Percentiles rank a stretch among this genome's conserved stretches.
Conservation (phyloP, 2,888 invertebrate species). For the Lepidonotus clava region DNA sequence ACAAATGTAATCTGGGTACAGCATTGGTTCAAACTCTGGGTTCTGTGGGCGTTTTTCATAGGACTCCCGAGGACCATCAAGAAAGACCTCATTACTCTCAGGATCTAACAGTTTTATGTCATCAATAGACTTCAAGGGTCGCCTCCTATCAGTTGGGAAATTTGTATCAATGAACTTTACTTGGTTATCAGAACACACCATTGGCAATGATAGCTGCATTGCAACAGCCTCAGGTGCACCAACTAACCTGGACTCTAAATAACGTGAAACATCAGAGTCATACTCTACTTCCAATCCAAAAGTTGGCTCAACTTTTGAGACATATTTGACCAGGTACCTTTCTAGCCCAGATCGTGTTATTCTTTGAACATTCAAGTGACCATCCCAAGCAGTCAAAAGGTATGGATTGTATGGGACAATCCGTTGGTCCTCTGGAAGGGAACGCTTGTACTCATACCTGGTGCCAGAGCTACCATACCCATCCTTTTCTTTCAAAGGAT, state of each 20-base stretch:
- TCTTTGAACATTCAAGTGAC: not conserved
- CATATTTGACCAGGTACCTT: slow-evolving; percentile 12
- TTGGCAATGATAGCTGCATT: not conserved
- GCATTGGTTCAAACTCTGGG: not conserved
- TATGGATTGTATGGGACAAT: slow-evolving; percentile 29
- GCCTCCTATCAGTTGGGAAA: not conserved
- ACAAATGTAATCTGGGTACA: not conserved
- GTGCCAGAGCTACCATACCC: not conserved
- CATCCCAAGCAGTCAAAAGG: not conserved
- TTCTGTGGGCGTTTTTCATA: not conserved
- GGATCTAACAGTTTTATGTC: not conserved
- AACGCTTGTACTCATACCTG: not conserved
- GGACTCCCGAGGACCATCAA: not conserved
- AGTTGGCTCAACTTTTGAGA: slow-evolving; percentile 26
- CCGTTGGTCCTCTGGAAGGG: not conserved
- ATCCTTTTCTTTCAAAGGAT: not conserved
- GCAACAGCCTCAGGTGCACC: slow-evolving; percentile 32
- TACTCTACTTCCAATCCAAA: slow-evolving; percentile 4
- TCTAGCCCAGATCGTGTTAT: not conserved
- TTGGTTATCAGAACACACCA: not conserved
- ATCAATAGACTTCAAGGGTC: not conserved
- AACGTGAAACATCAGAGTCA: not conserved
- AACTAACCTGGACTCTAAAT: not conserved
- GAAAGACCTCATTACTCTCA: not conserved
- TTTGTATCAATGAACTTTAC: not conserved